These are phyloP conservation scores for Cyanoderma ruficeps DNA, from an alignment of 2,113 vertebrate species.

Conservation along the genomic window DNA sequence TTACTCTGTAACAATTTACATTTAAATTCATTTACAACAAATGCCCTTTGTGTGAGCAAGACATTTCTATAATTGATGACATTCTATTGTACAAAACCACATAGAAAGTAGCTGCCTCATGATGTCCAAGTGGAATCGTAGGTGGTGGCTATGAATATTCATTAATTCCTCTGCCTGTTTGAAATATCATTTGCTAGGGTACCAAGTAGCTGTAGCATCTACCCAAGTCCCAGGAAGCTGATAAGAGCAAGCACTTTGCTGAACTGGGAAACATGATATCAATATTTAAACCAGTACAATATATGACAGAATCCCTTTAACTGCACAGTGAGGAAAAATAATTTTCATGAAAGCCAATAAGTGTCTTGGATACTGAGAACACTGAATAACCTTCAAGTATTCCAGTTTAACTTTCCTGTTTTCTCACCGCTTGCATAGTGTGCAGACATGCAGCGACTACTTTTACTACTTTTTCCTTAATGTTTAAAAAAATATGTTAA, in stretches of 20 bases:
- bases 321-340: not conserved
- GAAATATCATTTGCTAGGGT: not conserved
- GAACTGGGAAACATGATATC: not conserved
- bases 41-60: not conserved
- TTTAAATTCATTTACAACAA: slow-evolving; percentile 33
- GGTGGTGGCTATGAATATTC: not conserved
- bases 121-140: not conserved
- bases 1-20: slow-evolving; percentile 15
- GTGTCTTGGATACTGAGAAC: not conserved
- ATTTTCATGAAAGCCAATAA: not conserved
- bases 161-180: not conserved
- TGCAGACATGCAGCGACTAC: not conserved
- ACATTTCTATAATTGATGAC: not conserved
- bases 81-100: not conserved
- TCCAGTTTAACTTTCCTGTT: not conserved
- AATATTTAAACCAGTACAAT: not conserved
- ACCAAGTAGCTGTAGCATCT: not conserved
- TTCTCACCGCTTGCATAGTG: not conserved
- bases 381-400: not conserved
- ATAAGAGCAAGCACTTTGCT: not conserved
- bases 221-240: fast-evolving
- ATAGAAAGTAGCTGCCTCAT: not conserved
- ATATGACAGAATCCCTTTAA: not conserved
- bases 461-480: not conserved
- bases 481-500: not conserved